Conservation (phyloP, 2,113 vertebrate species). For the Semnornis frantzii region DNA sequence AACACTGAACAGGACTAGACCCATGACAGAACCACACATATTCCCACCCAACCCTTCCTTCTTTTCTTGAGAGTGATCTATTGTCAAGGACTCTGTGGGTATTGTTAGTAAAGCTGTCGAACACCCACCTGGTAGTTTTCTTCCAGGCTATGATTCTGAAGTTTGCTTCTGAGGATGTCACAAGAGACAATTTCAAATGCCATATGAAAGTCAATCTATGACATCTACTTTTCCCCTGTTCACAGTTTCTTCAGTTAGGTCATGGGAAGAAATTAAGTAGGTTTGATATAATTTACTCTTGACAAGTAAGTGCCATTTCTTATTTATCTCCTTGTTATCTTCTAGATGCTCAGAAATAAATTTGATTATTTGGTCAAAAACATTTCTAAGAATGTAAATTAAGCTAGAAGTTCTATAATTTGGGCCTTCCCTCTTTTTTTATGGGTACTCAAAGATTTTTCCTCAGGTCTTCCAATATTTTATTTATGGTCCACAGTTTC, state of each 20-base stretch:
- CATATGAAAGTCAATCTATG: neutral
- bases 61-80: constrained; percentile 19
- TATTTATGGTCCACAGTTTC: neutral
- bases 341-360: neutral
- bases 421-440: neutral
- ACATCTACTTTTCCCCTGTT: neutral
- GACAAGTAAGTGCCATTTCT: neutral
- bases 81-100: neutral
- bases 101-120: constrained; percentile 22
- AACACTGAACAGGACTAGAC: constrained; percentile 37
- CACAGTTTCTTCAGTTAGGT: neutral
- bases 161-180: constrained; percentile 1
- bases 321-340: neutral
- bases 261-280: neutral
- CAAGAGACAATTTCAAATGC: neutral
- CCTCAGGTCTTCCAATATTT: neutral
- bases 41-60: neutral
- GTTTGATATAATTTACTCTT: neutral
- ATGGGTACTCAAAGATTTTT: neutral
- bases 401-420: neutral
- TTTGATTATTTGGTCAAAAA: neutral
- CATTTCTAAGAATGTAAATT: neutral
- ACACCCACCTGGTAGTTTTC: constrained; percentile 14
- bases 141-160: neutral
- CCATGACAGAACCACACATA: neutral